A percentile compares a stretch with the other conserved stretches of the same genome.
Evolutionary conservation across 2,888 invertebrate genomes (phyloP).

Genomic region (Lochmaea crataegi): DNA sequence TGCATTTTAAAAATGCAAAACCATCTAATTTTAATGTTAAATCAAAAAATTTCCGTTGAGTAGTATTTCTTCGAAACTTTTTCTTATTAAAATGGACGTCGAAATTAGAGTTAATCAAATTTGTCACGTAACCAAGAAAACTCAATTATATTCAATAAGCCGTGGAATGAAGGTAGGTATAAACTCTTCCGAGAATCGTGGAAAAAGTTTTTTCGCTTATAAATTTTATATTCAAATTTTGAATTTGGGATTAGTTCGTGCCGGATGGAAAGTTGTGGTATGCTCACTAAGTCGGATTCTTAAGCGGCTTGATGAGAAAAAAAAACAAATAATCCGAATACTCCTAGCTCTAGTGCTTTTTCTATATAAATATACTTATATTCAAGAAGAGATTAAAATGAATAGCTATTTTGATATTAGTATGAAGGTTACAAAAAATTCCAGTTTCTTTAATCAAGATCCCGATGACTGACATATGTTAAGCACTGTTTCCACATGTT

Average conservation of each 20-base stretch:
- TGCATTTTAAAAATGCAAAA: not conserved
- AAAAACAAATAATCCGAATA: not conserved
- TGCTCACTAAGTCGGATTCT: conserved; percentile 11
- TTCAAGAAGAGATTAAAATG: not conserved
- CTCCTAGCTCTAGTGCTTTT: not conserved
- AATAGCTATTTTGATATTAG: too few relatives aligned
- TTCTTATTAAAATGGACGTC: conserved; percentile 33
- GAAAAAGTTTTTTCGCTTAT: conserved; percentile 30
- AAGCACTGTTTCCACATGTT: too few relatives aligned
- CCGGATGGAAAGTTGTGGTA: conserved; percentile 16
- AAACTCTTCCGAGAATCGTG: conserved; percentile 20
- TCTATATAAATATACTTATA: not conserved
- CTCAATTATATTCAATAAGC: conserved; percentile 37
- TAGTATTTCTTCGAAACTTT: conserved; percentile 13
- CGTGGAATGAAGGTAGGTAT: conserved; percentile 24
- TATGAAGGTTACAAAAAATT: too few relatives aligned
- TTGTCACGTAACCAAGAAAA: conserved; percentile 36
- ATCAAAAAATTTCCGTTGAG: not conserved
- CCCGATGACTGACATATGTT: too few relatives aligned
- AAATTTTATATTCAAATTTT: conserved; percentile 33
- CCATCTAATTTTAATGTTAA: not conserved
- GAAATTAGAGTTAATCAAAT: conserved; percentile 35
- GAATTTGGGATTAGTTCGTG: conserved; percentile 16
- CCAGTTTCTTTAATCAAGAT: too few relatives aligned
- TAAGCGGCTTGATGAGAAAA: conserved; percentile 18